Percentiles rank a stretch among this genome's conserved stretches.
phyloP scores from a whole-genome alignment of 2,113 vertebrate species.

The Glareola pratincola region DNA sequence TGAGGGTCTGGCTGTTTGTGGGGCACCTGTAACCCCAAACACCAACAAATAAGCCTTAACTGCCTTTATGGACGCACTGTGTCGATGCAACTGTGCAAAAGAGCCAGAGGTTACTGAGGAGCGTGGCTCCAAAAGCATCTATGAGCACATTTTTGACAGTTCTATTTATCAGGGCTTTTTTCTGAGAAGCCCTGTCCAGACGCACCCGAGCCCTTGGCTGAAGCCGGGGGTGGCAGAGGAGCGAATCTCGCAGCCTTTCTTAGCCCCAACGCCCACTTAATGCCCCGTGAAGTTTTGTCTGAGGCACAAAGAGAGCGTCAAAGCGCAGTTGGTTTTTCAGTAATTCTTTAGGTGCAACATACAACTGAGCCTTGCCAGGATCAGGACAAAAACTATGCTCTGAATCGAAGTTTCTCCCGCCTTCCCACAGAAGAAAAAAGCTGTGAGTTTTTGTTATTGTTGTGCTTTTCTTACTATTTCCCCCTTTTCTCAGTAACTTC shows the following conservation, averaged over 20 bases:
- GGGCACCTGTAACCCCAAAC: neutral
- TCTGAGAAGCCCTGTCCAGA: neutral
- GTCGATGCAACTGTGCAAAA: neutral
- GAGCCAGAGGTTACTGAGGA: neutral
- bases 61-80: neutral
- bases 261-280: neutral
- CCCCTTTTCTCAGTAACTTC: neutral
- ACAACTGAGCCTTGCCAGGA: too few relatives aligned
- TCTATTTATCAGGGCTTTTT: neutral
- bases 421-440: neutral
- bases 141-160: neutral
- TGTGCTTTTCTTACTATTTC: neutral
- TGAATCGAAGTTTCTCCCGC: neutral
- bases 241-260: neutral
- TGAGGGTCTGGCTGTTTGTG: neutral
- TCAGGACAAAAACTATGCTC: neutral
- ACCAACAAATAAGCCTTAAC: neutral
- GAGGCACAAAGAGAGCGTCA: neutral
- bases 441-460: neutral
- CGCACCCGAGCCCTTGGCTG: rapidly evolving
- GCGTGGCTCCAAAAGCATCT: neutral
- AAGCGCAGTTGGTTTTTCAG: neutral
- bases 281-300: neutral
- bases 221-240: neutral
- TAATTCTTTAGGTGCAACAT: neutral